phyloP scores from a whole-genome alignment of 1,140 invertebrate species.

The Aleiodes sp. region DNA sequence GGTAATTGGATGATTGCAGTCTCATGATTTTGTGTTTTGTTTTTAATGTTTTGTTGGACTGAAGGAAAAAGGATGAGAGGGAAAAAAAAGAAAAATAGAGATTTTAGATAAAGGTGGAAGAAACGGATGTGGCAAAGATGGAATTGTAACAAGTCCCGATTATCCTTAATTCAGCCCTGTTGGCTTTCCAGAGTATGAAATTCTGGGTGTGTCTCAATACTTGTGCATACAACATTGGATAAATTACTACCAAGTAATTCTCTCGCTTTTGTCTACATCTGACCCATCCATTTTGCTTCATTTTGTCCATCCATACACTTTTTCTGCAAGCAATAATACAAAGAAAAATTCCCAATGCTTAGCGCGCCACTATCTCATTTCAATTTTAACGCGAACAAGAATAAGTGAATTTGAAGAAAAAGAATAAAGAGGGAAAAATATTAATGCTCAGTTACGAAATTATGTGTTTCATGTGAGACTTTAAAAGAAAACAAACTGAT shows the following conservation, averaged over 20 bases:
- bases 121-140: conserved; percentile 16
- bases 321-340: too few species aligned
- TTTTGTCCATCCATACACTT: too few species aligned
- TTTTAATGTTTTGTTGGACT: neutral
- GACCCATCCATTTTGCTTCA: too few species aligned
- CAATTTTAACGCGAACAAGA: neutral
- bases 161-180: conserved; percentile 10
- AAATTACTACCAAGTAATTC: too few species aligned
- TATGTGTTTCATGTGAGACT: conserved; percentile 1
- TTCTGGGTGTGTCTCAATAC: neutral
- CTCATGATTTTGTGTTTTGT: neutral
- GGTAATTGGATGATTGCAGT: conserved; percentile 30
- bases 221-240: neutral
- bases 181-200: too few species aligned
- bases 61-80: conserved; percentile 2
- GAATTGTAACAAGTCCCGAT: conserved; percentile 25
- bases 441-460: conserved; percentile 1
- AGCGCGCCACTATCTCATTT: too few species aligned
- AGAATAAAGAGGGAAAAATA: neutral
- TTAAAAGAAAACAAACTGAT: conserved; percentile 10
- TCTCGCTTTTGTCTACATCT: too few species aligned
- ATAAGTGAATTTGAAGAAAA: neutral
- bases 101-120: neutral
- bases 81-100: neutral
- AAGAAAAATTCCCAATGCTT: too few species aligned